Evolutionary conservation across 2,797 vertebrate genomes (phyloP), one percentile per base, ranked within the genome.

Genomic region (Acomys russatus): DNA sequence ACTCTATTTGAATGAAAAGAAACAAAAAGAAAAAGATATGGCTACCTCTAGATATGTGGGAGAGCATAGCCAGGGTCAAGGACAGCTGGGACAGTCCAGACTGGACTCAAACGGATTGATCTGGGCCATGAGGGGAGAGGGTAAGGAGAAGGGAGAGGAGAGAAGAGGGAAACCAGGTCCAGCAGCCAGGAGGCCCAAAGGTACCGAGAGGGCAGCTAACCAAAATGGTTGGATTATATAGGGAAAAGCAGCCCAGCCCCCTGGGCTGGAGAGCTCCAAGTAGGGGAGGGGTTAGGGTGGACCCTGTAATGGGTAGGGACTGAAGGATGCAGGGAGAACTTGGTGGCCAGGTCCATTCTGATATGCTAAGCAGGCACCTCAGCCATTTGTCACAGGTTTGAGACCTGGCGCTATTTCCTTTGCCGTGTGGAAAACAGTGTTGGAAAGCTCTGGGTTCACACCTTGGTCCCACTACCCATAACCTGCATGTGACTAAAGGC

Each of bases 391-490:
- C 33, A 9, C 28, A 68, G 17, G 11, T 68, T 68, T 68, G 63
- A 49, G n/a, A 68, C 63, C 63, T 68, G 51, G 51, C 63, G 11
- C 59, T 54, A 6, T 35, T 66, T 30, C 18, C 44, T 35, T 54
- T 56, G 51, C 30, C 30, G 20, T 30, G 22, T 9, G 64, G 49
- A 51, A 90, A 91, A 80, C 0, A 59, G 33, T 6, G 9, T 4
- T 33, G 56, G 70, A 76, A 66, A 91, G 35, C 6, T 14, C 56
- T 88, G 44, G 12, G 68, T 86, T 93, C 90, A 97, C 85, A 92
- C 33, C 10, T 54, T 63, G 4, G 9, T 63, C 79, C 66, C 51
- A 9, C 17, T 44, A 87, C 33, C 44, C 44, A 9, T 20, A 54
- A 87, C 33, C 44, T 70, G 6, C 35, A 5, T 44, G 20, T 35